Base-by-base conservation (phyloP, 2,888 invertebrate species). In the Alcis repandata region DNA sequence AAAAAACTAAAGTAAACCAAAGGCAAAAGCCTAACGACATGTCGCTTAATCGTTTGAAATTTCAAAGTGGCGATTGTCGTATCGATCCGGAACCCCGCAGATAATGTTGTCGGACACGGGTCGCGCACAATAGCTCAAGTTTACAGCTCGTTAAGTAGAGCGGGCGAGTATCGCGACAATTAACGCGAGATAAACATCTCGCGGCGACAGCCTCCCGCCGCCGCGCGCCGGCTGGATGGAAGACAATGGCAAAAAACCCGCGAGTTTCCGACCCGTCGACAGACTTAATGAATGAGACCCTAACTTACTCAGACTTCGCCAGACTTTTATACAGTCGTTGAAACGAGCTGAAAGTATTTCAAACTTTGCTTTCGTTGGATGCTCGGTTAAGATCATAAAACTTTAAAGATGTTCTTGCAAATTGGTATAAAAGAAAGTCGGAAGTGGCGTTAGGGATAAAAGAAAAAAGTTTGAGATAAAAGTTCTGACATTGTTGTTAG, bases 101-200 rank as follows among this genome's bases (percentile, higher is more conserved):
- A 70, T 72, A 69, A 70, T 72, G 65, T 69, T 49, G 60, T 66
- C 72, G 48, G 69, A 67, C 60, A 59, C 64, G 61, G 64, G 68
- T 63, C 68, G 74, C 77, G 74, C 74, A 85, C 85, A 87, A 87
- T 85, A 79, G 82, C 79, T 82, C 79, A 83, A 87, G 79, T 88
- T 86, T 87, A 86, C 87, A 86, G 87, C 81, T 89, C 88, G 87
- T 89, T 88, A 85, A 84, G 77, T 82, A 79, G 79, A 82, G 79
- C 77, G 75, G 79, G 76, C 78, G 77, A 78, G 77, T 78, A 82
- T 81, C 80, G 79, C 79, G 80, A 88, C 87, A 86, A 89, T 91
- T 89, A 89, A 81, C 80, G 78, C 72, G 74, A 84, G 88, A 90
- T 89, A 85, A 84, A 83, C 81, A 88, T 85, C 83, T 80, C 76